These are phyloP conservation scores for Cyanoramphus novaezelandiae DNA, from an alignment of 2,113 vertebrate species.

Conservation along the genomic window DNA sequence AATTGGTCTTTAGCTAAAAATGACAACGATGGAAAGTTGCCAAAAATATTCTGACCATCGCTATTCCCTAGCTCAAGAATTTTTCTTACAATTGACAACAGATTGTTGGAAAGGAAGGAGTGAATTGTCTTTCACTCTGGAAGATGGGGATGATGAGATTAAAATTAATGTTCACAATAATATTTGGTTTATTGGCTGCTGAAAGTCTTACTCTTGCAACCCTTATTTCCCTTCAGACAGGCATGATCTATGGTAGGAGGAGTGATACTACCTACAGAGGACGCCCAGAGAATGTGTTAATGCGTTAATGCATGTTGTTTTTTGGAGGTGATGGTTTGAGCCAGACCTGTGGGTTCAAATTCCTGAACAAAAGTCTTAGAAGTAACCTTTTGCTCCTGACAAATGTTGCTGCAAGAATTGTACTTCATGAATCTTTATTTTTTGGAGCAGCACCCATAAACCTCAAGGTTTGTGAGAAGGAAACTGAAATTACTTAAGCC, in stretches of 20 bases:
- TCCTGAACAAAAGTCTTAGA: neutral
- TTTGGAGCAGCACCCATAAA: neutral
- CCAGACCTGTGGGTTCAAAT: neutral
- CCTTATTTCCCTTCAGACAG: neutral
- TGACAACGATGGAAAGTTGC: neutral
- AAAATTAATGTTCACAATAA: neutral
- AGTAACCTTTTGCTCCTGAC: neutral
- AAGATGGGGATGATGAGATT: neutral
- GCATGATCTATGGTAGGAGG: neutral
- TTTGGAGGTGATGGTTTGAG: neutral
- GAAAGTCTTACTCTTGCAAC: neutral
- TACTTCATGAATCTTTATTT: neutral
- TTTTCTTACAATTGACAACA: neutral
- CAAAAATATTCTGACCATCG: neutral
- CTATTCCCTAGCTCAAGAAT: neutral
- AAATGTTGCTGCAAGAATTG: neutral
- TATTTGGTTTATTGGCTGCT: neutral
- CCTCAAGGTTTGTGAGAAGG: neutral
- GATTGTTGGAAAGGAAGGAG: neutral
- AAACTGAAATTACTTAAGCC: conserved; percentile 14
- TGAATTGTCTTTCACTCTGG: neutral
- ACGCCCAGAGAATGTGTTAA: neutral
- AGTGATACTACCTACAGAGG: neutral
- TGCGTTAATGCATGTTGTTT: neutral
- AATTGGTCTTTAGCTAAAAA: neutral